phyloP scores from a whole-genome alignment of 2,888 invertebrate genomes.

The Ectobius pallidus region DNA sequence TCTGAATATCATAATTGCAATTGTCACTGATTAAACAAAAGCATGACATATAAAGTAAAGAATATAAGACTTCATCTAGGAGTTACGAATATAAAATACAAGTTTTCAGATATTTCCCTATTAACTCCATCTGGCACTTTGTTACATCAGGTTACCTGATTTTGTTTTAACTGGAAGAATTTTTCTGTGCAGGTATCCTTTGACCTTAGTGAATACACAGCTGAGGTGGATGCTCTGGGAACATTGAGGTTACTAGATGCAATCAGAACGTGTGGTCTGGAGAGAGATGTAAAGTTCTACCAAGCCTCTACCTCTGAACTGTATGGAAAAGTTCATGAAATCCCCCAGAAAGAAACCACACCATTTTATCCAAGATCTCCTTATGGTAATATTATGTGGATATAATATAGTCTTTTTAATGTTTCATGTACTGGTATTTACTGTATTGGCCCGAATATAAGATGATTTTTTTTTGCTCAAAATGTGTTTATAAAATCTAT shows the following conservation, averaged over 20 bases:
- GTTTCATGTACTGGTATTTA: too few relatives aligned
- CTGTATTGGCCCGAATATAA: too few relatives aligned
- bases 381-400: conserved; percentile 71
- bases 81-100: too few relatives aligned
- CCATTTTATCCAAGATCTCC: conserved; percentile 97
- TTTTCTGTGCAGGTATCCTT: conserved; percentile 85
- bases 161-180: background rate
- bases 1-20: too few relatives aligned
- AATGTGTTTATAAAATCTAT: too few relatives aligned
- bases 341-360: conserved; percentile 92
- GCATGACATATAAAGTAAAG: too few relatives aligned
- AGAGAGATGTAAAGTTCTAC: conserved; percentile 83
- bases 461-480: too few relatives aligned
- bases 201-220: conserved; percentile 98
- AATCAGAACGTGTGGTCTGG: conserved; percentile 85
- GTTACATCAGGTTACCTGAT: too few relatives aligned
- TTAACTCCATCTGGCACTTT: too few relatives aligned
- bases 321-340: conserved; percentile 91
- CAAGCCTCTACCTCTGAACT: conserved; percentile 96
- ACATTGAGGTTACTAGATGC: conserved; percentile 91
- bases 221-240: conserved; percentile 96
- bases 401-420: background rate
- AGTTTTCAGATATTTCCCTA: too few relatives aligned
- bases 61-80: too few relatives aligned
- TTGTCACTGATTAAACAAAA: too few relatives aligned